A percentile compares a stretch with the other conserved stretches of the same genome.
Conservation (phyloP, 64 coral and sea anemone species). For the Orbicella faveolata region DNA sequence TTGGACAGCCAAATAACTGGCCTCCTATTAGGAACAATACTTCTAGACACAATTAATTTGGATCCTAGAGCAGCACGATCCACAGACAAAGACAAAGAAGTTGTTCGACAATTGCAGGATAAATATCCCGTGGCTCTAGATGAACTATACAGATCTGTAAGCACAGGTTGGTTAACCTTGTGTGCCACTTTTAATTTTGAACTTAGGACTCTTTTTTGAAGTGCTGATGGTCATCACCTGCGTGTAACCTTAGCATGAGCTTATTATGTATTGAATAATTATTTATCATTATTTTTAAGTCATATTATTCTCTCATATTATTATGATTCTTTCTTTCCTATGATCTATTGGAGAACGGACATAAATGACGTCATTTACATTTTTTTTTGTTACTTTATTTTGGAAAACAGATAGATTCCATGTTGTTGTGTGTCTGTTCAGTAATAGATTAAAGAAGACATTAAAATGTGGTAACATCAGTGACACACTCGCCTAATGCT, state of each 20-base stretch:
- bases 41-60: slow-evolving; percentile 81
- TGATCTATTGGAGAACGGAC: no score
- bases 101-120: slow-evolving; percentile 49
- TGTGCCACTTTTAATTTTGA: neutral
- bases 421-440: no score
- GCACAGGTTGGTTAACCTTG: slow-evolving; percentile 42
- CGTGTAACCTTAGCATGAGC: neutral
- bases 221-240: neutral
- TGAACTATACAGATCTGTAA: slow-evolving; percentile 70
- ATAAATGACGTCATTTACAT: no score
- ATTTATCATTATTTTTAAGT: no score
- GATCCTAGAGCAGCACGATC: slow-evolving; percentile 67
- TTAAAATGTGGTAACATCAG: no score
- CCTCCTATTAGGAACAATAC: slow-evolving; percentile 60
- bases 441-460: no score
- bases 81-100: slow-evolving; percentile 63
- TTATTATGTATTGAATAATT: neutral
- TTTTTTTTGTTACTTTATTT: no score
- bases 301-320: no score
- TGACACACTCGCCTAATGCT: no score
- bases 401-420: no score
- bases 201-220: neutral
- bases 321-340: no score
- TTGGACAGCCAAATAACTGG: slow-evolving; percentile 61
- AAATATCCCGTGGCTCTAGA: slow-evolving; percentile 8